phyloP scores from a whole-genome alignment of 2,888 invertebrate genomes.

The Linyphia triangularis region DNA sequence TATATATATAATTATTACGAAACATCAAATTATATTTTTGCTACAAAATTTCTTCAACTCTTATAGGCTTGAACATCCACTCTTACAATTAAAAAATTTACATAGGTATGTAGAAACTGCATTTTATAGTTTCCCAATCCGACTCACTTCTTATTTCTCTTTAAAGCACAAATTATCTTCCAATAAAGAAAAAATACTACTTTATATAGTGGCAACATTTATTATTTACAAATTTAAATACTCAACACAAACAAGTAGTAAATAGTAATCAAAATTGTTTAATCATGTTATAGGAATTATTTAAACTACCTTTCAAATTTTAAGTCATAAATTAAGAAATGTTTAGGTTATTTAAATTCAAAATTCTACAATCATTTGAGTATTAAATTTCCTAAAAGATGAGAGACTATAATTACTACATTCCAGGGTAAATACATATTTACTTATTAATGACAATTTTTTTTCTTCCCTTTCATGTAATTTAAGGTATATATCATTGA shows the following conservation, averaged over 20 bases:
- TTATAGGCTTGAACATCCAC: no score
- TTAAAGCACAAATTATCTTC: no score
- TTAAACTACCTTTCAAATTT: neutral
- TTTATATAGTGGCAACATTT: neutral
- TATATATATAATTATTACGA: no score
- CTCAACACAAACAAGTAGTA: neutral
- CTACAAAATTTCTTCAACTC: no score
- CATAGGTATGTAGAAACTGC: no score
- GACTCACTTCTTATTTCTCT: no score
- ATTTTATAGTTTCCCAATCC: no score
- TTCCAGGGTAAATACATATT: constrained; percentile 34
- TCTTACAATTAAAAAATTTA: no score
- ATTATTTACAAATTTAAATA: neutral
- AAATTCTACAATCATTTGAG: neutral
- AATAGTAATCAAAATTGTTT: neutral
- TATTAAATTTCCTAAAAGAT: constrained; percentile 1
- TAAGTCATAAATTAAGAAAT: neutral
- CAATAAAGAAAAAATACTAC: no score
- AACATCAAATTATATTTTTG: no score
- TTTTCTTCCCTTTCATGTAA: neutral
- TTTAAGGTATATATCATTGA: neutral
- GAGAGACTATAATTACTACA: constrained; percentile 37
- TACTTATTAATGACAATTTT: neutral
- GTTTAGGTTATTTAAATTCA: neutral
- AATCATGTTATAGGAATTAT: neutral